A percentile compares a stretch with the other conserved stretches of the same genome.
Conservation (phyloP, 2,113 vertebrate species). For the Oreochromis niloticus region DNA sequence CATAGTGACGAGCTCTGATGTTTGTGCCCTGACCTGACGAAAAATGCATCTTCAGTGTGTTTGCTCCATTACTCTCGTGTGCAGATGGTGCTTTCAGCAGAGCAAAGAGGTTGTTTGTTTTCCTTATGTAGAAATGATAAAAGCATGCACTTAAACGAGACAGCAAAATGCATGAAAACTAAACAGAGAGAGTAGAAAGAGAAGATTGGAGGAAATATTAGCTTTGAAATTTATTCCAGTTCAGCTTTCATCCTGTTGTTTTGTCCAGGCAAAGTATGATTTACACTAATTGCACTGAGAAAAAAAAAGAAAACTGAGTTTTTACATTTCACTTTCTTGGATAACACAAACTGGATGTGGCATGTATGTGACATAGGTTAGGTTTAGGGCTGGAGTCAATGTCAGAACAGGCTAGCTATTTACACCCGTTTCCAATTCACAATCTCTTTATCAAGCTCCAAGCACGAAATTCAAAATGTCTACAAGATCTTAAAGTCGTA, state of each 20-base stretch:
- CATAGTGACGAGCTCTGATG: constrained; percentile 4
- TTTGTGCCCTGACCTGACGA: constrained; percentile 36
- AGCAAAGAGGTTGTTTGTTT: constrained; percentile 24
- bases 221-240: background rate
- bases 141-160: background rate
- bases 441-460: background rate
- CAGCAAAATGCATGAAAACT: background rate
- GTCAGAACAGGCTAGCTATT: background rate
- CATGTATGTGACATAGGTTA: background rate
- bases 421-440: background rate
- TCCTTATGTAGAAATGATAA: constrained; percentile 19
- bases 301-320: background rate
- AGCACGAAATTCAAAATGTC: background rate
- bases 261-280: background rate
- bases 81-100: constrained; percentile 43
- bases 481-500: background rate
- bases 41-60: constrained; percentile 36
- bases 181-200: background rate
- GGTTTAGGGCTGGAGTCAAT: background rate
- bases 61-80: constrained; percentile 21
- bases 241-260: background rate
- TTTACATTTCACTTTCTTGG: background rate
- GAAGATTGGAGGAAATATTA: background rate
- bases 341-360: background rate
- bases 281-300: rapidly evolving